phyloP scores from a whole-genome alignment of 1,140 invertebrate species.

The Diachasma alloeum region DNA sequence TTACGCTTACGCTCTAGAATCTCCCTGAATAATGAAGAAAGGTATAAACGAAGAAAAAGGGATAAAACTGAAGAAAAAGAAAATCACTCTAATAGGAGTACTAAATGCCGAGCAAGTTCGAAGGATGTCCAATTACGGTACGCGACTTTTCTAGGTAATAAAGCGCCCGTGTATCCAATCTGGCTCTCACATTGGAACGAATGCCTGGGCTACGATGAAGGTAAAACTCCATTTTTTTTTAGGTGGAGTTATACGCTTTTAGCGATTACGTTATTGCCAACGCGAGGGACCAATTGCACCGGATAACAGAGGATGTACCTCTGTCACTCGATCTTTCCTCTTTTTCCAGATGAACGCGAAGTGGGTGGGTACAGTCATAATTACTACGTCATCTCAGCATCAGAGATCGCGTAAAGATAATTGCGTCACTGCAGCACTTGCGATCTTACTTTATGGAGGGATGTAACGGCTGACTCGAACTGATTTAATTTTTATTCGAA shows the following conservation, averaged over 20 bases:
- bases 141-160: conserved; percentile 18
- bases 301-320: not conserved
- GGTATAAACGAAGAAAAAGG: conserved; percentile 1
- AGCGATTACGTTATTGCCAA: conserved; percentile 35
- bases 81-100: conserved; percentile 25
- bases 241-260: conserved; percentile 5
- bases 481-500: not conserved
- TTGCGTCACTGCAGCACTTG: not conserved
- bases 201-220: conserved; percentile 1
- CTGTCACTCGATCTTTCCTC: not conserved
- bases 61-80: not conserved
- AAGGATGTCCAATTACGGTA: conserved; percentile 25
- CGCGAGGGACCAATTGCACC: conserved; percentile 36
- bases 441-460: not conserved
- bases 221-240: not conserved
- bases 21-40: conserved; percentile 17
- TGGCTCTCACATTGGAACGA: conserved; percentile 25
- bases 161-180: conserved; percentile 26
- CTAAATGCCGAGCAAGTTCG: conserved; percentile 13
- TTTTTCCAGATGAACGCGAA: not conserved
- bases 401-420: not conserved
- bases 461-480: not conserved
- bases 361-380: not conserved
- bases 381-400: not conserved
- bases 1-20: not conserved